Percentiles rank a stretch among this genome's conserved stretches.
phyloP scores from a whole-genome alignment of 2,888 invertebrate species.

The Deilephila porcellus region DNA sequence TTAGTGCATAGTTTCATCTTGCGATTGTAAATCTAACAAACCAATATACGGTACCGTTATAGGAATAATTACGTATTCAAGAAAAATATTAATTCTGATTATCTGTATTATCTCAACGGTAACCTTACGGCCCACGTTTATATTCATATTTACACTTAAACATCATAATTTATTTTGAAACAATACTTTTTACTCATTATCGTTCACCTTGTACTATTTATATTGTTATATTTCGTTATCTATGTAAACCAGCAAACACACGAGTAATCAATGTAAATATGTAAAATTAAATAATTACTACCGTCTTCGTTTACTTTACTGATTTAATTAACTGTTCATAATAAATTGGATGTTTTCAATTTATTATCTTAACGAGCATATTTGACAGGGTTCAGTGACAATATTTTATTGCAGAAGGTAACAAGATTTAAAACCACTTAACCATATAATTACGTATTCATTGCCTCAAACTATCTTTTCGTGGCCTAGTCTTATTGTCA shows the following conservation, averaged over 20 bases:
- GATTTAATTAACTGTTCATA: background rate
- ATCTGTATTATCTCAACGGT: background rate
- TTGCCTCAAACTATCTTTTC: too few species aligned
- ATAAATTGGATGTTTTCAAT: background rate
- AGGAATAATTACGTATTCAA: background rate
- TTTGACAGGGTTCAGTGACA: background rate
- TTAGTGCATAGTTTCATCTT: too few species aligned
- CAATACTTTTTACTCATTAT: slow-evolving; percentile 13
- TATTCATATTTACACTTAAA: slow-evolving; percentile 17
- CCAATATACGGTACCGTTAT: too few species aligned
- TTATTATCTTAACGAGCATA: background rate
- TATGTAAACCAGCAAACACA: slow-evolving; percentile 20
- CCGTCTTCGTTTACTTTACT: slow-evolving; percentile 15
- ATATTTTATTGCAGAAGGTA: background rate
- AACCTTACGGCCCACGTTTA: background rate
- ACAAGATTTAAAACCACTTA: background rate
- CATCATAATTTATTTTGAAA: slow-evolving; percentile 13
- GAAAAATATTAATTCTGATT: background rate
- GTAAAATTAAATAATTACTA: slow-evolving; percentile 18
- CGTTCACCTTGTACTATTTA: slow-evolving; percentile 22
- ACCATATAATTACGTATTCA: background rate
- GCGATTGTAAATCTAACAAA: too few species aligned
- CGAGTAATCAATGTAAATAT: background rate
- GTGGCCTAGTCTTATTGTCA: background rate
- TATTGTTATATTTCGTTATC: slow-evolving; percentile 14